Conservation (phyloP, 2,113 vertebrate genomes). For the Chionis minor region DNA sequence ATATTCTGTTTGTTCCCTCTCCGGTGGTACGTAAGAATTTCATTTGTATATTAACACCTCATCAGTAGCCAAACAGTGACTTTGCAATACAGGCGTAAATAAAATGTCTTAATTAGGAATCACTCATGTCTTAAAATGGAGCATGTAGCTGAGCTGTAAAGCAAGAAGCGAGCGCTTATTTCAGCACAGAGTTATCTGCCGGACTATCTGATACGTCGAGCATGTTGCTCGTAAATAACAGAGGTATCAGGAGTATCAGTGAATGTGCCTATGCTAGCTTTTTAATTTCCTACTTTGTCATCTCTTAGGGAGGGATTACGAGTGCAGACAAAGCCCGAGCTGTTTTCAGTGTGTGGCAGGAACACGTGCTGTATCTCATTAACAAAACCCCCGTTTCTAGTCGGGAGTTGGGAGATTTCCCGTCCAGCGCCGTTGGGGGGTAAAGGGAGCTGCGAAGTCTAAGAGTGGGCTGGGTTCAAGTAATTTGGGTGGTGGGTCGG, state of each 20-base stretch:
- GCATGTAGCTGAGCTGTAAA: not conserved
- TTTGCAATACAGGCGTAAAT: not conserved
- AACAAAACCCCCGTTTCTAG: not conserved
- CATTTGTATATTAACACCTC: not conserved
- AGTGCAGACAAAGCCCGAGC: conserved; percentile 39
- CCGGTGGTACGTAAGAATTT: not conserved
- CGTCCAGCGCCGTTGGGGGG: not conserved
- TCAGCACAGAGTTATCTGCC: not conserved
- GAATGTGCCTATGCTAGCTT: conserved; percentile 44
- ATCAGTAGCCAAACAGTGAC: not conserved
- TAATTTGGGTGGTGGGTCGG: not conserved
- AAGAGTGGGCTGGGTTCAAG: fast-evolving
- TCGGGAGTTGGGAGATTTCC: not conserved
- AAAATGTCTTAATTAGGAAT: not conserved
- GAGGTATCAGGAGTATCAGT: not conserved
- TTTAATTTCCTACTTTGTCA: conserved; percentile 55
- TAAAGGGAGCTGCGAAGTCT: not conserved
- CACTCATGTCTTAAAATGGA: not conserved
- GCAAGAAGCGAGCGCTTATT: not conserved
- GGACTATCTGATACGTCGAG: not conserved
- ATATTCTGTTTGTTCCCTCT: not conserved
- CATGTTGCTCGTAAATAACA: not conserved
- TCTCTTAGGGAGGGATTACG: conserved; percentile 25
- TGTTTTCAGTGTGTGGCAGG: conserved; percentile 16
- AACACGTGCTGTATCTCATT: conserved; percentile 40